Conservation (phyloP, 1,140 invertebrate genomes). For the Drosophila parvula region DNA sequence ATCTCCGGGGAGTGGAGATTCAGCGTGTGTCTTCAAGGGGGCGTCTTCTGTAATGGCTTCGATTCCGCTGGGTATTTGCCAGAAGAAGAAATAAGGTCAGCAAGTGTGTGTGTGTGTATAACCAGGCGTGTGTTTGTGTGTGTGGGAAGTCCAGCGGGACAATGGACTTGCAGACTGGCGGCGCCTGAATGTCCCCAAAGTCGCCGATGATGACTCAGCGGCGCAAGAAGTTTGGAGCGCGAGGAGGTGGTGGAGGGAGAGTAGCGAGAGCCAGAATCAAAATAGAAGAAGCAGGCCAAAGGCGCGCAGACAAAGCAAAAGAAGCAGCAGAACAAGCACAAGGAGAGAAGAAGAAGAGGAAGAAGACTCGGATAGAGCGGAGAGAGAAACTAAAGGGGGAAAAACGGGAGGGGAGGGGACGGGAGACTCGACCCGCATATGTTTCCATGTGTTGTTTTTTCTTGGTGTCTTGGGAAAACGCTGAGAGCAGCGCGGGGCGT, state of each 20-base stretch:
- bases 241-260: not conserved
- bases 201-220: conserved; percentile 69
- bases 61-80: conserved; percentile 8
- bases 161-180: conserved; percentile 23
- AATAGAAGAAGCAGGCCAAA: conserved; percentile 60
- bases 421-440: conserved; percentile 25
- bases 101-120: conserved; percentile 7
- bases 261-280: conserved; percentile 67
- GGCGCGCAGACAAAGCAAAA: conserved; percentile 18
- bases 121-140: conserved; percentile 9
- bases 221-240: not conserved
- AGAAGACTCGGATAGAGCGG: conserved; percentile 30
- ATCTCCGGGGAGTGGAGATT: conserved; percentile 8
- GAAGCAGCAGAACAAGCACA: conserved; percentile 18
- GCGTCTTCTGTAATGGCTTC: conserved; percentile 43
- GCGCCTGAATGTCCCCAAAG: conserved; percentile 44
- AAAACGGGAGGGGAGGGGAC: conserved; percentile 16
- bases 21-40: conserved; percentile 47
- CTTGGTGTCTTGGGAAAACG: conserved; percentile 38
- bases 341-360: conserved; percentile 28
- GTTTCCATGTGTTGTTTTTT: conserved; percentile 37
- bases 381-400: conserved; percentile 15
- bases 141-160: conserved; percentile 19
- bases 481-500: not conserved
- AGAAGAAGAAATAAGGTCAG: conserved; percentile 24